Percentiles rank a stretch among this genome's conserved stretches.
Evolutionary conservation across 2,797 vertebrate genomes (phyloP).

Genomic region (Eulemur mongoz): DNA sequence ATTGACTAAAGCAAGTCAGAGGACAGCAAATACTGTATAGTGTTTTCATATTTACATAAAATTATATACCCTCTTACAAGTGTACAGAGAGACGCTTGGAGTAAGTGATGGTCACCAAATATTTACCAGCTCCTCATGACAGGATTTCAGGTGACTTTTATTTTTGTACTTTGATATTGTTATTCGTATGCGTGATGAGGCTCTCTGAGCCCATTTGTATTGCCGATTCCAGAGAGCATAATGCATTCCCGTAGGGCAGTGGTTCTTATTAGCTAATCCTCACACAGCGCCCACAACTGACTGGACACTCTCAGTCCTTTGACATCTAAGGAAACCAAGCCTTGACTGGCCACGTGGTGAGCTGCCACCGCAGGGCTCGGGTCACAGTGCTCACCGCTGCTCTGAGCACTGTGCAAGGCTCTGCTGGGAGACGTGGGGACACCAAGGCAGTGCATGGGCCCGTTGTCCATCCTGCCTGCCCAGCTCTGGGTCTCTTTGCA

Average conservation of each 20-base stretch:
- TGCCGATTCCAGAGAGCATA: neutral
- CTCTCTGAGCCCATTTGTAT: neutral
- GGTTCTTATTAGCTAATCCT: neutral
- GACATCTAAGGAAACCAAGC: neutral
- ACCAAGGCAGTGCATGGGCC: accelerated
- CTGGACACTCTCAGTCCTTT: neutral
- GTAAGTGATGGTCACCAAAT: neutral
- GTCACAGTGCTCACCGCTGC: neutral
- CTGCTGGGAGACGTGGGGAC: neutral
- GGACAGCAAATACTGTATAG: neutral
- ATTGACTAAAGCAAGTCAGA: neutral
- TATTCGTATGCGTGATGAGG: too few relatives aligned
- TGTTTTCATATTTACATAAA: neutral
- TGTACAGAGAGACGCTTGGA: neutral
- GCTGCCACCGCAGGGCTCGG: neutral
- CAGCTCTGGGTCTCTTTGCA: neutral
- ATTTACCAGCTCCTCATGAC: neutral
- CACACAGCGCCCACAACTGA: neutral
- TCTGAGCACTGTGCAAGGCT: too few relatives aligned
- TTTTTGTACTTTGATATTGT: neutral
- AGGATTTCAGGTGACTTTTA: neutral
- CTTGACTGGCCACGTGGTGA: neutral
- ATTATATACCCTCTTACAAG: neutral
- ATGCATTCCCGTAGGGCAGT: accelerated
- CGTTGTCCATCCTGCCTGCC: accelerated